Evolutionary conservation across 2,113 vertebrate species (phyloP).

Genomic region (Paramisgurnus dabryanus): DNA sequence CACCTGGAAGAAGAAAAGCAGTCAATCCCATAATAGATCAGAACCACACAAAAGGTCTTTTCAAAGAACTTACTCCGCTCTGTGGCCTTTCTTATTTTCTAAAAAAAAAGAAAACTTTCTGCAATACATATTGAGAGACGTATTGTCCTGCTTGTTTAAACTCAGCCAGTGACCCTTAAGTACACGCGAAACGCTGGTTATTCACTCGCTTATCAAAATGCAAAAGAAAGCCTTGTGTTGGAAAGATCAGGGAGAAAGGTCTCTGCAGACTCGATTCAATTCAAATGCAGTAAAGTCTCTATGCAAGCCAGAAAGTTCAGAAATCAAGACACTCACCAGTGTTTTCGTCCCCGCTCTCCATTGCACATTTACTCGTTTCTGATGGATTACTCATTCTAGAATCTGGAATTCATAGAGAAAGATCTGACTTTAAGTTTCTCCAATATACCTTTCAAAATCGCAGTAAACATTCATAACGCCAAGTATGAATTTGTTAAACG

Average conservation of each 20-base stretch:
- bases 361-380: conserved; percentile 92
- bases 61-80: conserved; percentile 30
- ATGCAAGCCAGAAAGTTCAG: background rate
- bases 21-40: conserved; percentile 23
- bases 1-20: conserved; percentile 76
- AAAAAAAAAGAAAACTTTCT: background rate
- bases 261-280: background rate
- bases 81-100: conserved; percentile 32
- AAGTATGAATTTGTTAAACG: background rate
- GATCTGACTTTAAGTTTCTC: conserved; percentile 8
- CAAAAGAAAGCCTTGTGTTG: conserved; percentile 1
- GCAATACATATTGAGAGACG: conserved; percentile 40
- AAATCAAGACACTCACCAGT: conserved; percentile 80
- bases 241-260: background rate
- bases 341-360: conserved; percentile 90
- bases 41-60: conserved; percentile 44
- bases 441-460: no score
- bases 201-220: conserved; percentile 2
- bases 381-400: conserved; percentile 98
- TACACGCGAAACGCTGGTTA: background rate
- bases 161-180: conserved; percentile 2
- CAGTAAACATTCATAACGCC: no score
- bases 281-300: background rate
- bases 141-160: conserved; percentile 1
- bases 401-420: conserved; percentile 81